A percentile compares a stretch with the other conserved stretches of the same genome.
Evolutionary conservation across 2,797 vertebrate genomes (phyloP).

Genomic region (Microhierax caerulescens): DNA sequence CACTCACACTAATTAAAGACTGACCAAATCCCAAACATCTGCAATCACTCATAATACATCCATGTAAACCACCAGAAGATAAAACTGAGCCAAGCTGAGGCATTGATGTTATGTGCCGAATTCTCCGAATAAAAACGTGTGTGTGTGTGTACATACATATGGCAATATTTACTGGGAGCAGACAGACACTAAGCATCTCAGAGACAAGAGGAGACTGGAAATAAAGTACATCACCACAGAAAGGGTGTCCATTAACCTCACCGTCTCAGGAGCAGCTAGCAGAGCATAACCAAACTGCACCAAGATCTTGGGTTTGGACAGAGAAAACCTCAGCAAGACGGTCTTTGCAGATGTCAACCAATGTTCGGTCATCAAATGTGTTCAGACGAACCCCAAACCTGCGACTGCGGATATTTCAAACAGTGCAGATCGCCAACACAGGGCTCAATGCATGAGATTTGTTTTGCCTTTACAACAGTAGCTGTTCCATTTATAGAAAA

Average conservation of each 20-base stretch:
- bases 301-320: background rate
- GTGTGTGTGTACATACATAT: background rate
- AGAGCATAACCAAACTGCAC: background rate
- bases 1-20: background rate
- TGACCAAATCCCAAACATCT: background rate
- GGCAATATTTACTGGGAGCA: background rate
- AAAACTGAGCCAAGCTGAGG: background rate
- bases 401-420: rapidly evolving
- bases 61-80: background rate
- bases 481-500: background rate
- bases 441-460: background rate
- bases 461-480: background rate
- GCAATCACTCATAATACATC: background rate
- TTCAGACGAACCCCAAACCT: background rate
- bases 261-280: background rate
- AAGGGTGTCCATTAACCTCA: background rate
- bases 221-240: background rate
- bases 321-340: background rate
- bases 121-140: background rate
- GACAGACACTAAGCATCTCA: background rate
- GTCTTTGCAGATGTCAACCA: background rate
- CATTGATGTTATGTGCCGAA: background rate
- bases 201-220: background rate
- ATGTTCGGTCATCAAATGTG: rapidly evolving
- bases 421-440: rapidly evolving